A percentile compares a stretch with the other conserved stretches of the same genome.
Evolutionary conservation across 2,888 invertebrate species (phyloP).

Genomic region (Agrotis ipsilon): DNA sequence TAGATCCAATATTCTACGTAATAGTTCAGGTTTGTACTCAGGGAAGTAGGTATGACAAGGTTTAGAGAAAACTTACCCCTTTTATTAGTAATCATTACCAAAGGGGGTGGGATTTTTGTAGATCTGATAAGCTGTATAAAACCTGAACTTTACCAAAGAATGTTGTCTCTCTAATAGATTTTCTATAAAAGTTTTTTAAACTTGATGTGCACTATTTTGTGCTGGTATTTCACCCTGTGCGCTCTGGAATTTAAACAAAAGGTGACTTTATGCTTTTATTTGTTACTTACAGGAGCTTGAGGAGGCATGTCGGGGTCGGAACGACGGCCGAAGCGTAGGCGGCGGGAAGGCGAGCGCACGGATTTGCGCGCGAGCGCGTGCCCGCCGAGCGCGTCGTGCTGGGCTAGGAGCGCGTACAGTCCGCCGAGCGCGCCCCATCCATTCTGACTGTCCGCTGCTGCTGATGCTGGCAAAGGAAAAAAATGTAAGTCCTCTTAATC

Average conservation of each 20-base stretch:
- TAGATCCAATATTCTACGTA: too few species aligned
- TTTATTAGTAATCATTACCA: too few species aligned
- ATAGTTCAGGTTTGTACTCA: too few species aligned
- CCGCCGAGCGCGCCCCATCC: slow-evolving; percentile 90
- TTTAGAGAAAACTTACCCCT: too few species aligned
- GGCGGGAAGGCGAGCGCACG: slow-evolving; percentile 94
- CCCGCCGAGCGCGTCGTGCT: slow-evolving; percentile 92
- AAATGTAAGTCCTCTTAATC: neutral
- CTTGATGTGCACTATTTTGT: too few species aligned
- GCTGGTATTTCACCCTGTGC: too few species aligned
- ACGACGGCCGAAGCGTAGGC: slow-evolving; percentile 94
- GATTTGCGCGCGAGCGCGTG: slow-evolving; percentile 95
- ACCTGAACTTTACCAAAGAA: too few species aligned
- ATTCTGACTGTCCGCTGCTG: slow-evolving; percentile 75
- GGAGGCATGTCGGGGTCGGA: slow-evolving; percentile 93
- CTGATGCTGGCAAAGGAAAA: slow-evolving; percentile 68
- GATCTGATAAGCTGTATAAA: too few species aligned
- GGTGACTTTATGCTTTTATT: neutral
- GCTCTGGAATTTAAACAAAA: neutral
- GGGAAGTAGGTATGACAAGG: too few species aligned
- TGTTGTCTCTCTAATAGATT: too few species aligned
- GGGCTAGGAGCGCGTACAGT: slow-evolving; percentile 92
- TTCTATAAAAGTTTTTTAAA: too few species aligned
- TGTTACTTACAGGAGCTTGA: slow-evolving; percentile 83
- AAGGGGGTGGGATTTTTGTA: too few species aligned